A percentile compares a stretch with the other conserved stretches of the same genome.
Evolutionary conservation across 2,888 invertebrate genomes (phyloP).

Genomic region (Cephus runcator): DNA sequence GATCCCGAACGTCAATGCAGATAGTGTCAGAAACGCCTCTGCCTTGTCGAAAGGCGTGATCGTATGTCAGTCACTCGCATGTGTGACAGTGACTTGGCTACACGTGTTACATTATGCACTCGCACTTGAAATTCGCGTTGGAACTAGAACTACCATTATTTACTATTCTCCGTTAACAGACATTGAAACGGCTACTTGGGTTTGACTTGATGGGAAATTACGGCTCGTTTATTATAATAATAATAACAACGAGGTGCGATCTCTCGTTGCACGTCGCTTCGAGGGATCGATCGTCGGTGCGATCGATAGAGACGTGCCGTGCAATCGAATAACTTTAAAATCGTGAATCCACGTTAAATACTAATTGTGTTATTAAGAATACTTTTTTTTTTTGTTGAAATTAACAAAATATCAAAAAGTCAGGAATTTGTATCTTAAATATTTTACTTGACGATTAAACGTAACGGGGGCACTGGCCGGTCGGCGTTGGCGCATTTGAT

Average conservation of each 20-base stretch:
- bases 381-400: background rate
- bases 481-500: conserved; percentile 41
- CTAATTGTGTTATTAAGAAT: background rate
- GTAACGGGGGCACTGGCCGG: background rate
- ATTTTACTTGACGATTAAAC: background rate
- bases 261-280: background rate
- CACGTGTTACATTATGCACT: conserved; percentile 23
- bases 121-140: conserved; percentile 13
- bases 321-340: background rate
- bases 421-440: background rate
- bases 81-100: conserved; percentile 18
- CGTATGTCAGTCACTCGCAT: conserved; percentile 27
- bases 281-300: background rate
- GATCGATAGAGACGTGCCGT: background rate
- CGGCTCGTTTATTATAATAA: background rate
- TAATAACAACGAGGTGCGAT: background rate
- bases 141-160: conserved; percentile 6
- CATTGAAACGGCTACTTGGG: background rate
- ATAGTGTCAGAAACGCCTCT: conserved; percentile 5
- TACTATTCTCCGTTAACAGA: background rate
- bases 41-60: conserved; percentile 23
- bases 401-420: background rate
- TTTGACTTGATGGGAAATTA: background rate
- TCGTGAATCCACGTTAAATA: background rate
- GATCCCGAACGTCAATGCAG: background rate